Conservation (phyloP, 1,140 invertebrate genomes). For the Habropoda laboriosa region DNA sequence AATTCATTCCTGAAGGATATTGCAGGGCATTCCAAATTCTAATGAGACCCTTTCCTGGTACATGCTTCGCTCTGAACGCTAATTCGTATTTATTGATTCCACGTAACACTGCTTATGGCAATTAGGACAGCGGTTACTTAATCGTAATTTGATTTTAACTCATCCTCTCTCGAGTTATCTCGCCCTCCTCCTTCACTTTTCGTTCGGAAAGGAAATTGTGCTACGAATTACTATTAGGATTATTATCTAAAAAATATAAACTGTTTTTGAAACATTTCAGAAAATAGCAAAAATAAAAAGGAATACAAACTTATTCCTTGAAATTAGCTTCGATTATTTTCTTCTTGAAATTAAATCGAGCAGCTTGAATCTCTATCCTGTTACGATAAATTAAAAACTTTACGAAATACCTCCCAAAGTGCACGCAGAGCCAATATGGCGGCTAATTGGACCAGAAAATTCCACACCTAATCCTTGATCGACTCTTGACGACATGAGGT, state of each 20-base stretch:
- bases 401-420: not conserved
- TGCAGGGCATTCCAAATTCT: not conserved
- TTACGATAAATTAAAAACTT: not conserved
- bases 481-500: constrained; percentile 13
- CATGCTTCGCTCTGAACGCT: not conserved
- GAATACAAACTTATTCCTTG: no score
- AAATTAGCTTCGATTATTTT: no score
- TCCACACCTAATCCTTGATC: constrained; percentile 17
- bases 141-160: not conserved
- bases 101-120: not conserved
- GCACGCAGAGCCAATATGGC: not conserved
- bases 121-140: not conserved
- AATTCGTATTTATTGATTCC: not conserved
- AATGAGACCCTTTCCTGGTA: not conserved
- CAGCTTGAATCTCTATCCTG: no score
- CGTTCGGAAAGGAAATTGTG: not conserved
- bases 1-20: not conserved
- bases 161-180: not conserved
- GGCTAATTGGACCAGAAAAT: constrained; percentile 22
- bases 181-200: not conserved
- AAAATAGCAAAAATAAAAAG: no score
- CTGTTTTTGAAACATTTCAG: no score
- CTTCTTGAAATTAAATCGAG: no score
- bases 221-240: no score
- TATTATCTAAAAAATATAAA: no score